Percentiles rank a stretch among this genome's conserved stretches.
Conservation (phyloP, 2,113 vertebrate genomes). For the Cichladusa arquata region DNA sequence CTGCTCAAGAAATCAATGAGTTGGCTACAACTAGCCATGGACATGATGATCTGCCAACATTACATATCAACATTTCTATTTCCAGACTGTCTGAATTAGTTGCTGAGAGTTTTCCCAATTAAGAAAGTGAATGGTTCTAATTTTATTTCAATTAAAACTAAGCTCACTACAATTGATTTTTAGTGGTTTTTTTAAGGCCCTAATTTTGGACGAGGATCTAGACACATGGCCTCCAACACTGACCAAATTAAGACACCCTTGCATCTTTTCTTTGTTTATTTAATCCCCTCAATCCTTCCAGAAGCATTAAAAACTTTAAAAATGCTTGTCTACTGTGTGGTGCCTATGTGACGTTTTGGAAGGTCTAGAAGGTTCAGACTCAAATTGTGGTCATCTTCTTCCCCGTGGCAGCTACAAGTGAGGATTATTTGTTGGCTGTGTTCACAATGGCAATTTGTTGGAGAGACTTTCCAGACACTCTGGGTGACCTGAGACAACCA, state of each 20-base stretch:
- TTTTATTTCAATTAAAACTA: not conserved
- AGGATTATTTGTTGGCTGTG: not conserved
- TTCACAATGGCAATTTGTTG: not conserved
- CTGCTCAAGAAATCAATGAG: not conserved
- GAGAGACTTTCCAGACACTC: not conserved
- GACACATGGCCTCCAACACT: not conserved
- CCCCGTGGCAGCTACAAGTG: not conserved
- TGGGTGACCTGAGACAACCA: not conserved
- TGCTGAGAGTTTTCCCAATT: not conserved
- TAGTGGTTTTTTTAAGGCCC: not conserved
- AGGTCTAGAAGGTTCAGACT: not conserved
- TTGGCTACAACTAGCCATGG: not conserved
- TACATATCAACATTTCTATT: rapidly evolving
- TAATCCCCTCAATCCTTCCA: not conserved
- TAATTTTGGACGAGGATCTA: not conserved
- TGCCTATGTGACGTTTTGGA: not conserved
- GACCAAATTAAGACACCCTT: not conserved
- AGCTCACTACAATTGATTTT: not conserved
- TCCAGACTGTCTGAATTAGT: not conserved
- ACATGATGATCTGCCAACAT: not conserved
- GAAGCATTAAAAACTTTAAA: not conserved
- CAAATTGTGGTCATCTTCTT: not conserved
- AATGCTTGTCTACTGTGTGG: not conserved
- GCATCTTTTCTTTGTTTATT: not conserved
- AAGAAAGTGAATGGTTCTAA: not conserved